Percentiles rank a stretch among this genome's conserved stretches.
Conservation (phyloP, 2,797 vertebrate genomes). For the Apogon talboti region DNA sequence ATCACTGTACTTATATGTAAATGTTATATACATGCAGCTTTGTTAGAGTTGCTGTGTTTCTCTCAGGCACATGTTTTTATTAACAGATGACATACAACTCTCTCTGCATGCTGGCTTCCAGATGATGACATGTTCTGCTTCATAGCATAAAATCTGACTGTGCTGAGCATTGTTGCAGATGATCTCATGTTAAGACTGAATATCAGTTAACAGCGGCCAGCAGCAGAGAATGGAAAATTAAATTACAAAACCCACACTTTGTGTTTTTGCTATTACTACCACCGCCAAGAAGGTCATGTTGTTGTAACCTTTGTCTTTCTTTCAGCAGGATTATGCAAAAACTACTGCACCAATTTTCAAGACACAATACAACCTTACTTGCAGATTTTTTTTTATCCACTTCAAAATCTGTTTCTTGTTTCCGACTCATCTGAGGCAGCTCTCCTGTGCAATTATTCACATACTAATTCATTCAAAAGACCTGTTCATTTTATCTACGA, state of each 20-base stretch:
- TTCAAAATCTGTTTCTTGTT: conserved; percentile 15
- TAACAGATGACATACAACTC: background rate
- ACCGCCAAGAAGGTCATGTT: no score
- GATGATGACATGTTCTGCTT: conserved; percentile 35
- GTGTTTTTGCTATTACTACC: no score
- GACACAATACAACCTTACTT: background rate
- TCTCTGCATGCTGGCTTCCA: conserved; percentile 26
- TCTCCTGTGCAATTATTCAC: conserved; percentile 45
- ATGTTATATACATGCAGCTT: no score
- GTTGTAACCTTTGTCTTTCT: no score
- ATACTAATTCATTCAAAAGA: conserved; percentile 39
- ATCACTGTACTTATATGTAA: no score
- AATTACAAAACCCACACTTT: conserved; percentile 6
- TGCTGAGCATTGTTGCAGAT: conserved; percentile 38
- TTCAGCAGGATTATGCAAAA: background rate
- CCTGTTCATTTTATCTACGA: conserved; percentile 42
- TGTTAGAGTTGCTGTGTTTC: conserved; percentile 1
- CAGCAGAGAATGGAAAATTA: background rate
- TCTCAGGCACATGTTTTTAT: conserved; percentile 7
- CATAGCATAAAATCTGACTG: conserved; percentile 19
- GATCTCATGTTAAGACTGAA: conserved; percentile 17
- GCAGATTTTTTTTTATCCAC: conserved; percentile 1
- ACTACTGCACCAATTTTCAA: background rate
- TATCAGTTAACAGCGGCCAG: conserved; percentile 18
- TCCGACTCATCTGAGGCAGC: background rate